A percentile compares a stretch with the other conserved stretches of the same genome.
Evolutionary conservation across 2,113 vertebrate species (phyloP).

Genomic region (Tonatia bakeri): DNA sequence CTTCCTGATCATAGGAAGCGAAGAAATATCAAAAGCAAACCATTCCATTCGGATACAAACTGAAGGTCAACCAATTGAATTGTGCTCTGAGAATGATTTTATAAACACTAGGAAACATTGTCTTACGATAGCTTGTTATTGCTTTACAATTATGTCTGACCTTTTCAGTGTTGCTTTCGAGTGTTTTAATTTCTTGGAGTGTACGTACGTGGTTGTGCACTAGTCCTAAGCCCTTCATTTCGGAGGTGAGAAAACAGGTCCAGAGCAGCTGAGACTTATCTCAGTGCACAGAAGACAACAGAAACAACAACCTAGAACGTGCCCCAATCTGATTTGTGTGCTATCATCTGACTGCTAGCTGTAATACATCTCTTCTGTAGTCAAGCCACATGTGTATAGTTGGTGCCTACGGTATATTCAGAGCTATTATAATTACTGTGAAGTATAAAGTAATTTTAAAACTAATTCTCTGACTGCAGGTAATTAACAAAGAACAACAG

Average conservation of each 20-base stretch:
- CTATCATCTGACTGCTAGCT: background rate
- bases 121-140: background rate
- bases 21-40: background rate
- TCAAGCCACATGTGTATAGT: background rate
- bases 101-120: background rate
- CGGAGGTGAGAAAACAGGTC: background rate
- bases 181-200: constrained; percentile 38
- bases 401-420: background rate
- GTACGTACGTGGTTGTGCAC: background rate
- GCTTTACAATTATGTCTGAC: background rate
- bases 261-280: background rate
- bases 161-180: background rate
- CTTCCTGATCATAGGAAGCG: background rate
- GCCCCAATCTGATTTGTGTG: background rate
- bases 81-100: background rate
- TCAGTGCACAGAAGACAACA: background rate
- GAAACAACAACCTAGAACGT: background rate
- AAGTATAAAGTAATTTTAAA: background rate
- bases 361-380: background rate
- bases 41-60: background rate
- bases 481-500: background rate
- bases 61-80: constrained; percentile 5
- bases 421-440: background rate
- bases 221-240: background rate
- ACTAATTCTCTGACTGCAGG: background rate